phyloP scores from a whole-genome alignment of 2,113 vertebrate species.

The Prinia subflava region DNA sequence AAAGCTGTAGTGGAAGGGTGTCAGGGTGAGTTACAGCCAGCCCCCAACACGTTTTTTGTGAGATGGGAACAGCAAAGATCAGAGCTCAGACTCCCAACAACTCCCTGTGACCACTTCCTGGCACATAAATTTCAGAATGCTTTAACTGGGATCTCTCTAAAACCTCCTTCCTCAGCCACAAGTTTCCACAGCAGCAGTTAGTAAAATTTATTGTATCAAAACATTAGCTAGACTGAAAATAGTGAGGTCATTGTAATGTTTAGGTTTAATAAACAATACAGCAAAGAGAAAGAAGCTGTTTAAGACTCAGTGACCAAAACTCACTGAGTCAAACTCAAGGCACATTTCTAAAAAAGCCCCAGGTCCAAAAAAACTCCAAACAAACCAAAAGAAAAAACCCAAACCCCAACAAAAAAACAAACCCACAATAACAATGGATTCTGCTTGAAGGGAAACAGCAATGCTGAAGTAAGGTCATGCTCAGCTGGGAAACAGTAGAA shows the following conservation, averaged over 20 bases:
- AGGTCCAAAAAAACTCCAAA: background rate
- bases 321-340: background rate
- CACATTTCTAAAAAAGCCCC: background rate
- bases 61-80: background rate
- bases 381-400: background rate
- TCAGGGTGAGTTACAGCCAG: background rate
- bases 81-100: background rate
- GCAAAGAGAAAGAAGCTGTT: background rate
- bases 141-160: background rate
- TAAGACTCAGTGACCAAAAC: background rate
- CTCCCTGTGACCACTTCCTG: background rate
- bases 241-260: background rate
- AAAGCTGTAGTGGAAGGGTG: background rate
- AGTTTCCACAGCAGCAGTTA: background rate
- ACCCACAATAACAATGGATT: background rate
- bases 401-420: background rate
- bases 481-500: background rate
- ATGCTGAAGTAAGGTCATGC: background rate
- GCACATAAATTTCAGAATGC: background rate
- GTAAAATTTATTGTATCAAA: background rate
- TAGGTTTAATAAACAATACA: background rate
- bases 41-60: background rate
- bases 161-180: background rate
- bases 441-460: background rate
- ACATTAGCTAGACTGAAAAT: background rate